phyloP scores from a whole-genome alignment of 2,888 invertebrate genomes.

The Phyto melanocephala region DNA sequence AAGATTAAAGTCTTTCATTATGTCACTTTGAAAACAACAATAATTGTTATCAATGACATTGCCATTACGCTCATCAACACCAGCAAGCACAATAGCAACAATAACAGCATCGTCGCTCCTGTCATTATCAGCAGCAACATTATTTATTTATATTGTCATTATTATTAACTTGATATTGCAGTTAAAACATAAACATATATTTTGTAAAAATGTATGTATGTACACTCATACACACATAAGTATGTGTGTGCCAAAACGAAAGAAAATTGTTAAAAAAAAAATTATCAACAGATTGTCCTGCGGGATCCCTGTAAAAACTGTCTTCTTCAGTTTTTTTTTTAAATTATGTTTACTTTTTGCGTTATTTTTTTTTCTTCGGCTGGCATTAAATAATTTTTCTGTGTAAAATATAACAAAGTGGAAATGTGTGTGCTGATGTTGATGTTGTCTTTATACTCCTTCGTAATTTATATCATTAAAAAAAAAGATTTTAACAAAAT shows the following conservation, averaged over 20 bases:
- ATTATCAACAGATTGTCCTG: background rate
- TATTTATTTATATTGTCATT: slow-evolving; percentile 31
- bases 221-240: too few species aligned
- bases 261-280: background rate
- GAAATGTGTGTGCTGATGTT: background rate
- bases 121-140: background rate
- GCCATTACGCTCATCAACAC: background rate
- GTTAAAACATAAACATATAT: background rate
- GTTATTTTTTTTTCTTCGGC: background rate
- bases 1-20: slow-evolving; percentile 54
- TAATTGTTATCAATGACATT: slow-evolving; percentile 19
- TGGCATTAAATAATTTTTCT: too few species aligned
- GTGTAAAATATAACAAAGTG: too few species aligned
- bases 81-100: background rate
- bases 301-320: background rate
- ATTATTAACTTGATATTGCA: slow-evolving; percentile 26
- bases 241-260: background rate
- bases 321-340: background rate
- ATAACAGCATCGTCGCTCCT: background rate
- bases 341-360: background rate
- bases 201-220: background rate
- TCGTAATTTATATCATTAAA: background rate
- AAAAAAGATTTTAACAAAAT: background rate
- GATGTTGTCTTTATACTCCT: background rate
- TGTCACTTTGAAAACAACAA: slow-evolving; percentile 51